Evolutionary conservation across 2,888 invertebrate species (phyloP).

Genomic region (Drosophila neutralis): DNA sequence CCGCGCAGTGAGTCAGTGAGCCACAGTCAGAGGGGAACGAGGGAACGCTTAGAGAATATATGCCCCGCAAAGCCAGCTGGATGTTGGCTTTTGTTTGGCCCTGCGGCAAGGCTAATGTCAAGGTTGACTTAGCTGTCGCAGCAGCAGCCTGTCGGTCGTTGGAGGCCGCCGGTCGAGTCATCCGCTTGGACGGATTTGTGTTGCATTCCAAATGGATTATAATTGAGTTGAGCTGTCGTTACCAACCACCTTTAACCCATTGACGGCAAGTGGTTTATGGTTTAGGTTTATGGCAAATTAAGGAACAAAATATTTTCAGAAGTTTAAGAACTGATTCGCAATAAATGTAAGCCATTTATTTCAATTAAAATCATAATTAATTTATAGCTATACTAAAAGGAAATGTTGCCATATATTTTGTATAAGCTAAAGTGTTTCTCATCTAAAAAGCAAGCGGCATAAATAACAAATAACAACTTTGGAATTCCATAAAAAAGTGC

Average conservation of each 20-base stretch:
- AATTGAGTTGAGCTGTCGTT: slow-evolving; percentile 55
- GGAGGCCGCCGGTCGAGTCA: slow-evolving; percentile 47
- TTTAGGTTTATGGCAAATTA: background rate
- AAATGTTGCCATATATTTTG: background rate
- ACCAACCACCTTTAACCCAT: slow-evolving; percentile 41
- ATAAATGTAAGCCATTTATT: background rate
- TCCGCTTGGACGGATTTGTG: slow-evolving; percentile 46
- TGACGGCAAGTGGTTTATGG: background rate
- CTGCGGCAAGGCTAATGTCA: slow-evolving; percentile 72
- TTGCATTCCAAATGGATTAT: slow-evolving; percentile 69
- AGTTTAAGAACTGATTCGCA: background rate
- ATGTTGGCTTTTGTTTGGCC: slow-evolving; percentile 52
- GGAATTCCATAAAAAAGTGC: background rate
- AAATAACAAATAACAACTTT: background rate
- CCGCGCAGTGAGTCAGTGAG: slow-evolving; percentile 48
- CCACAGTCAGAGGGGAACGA: slow-evolving; percentile 18
- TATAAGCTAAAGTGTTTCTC: background rate
- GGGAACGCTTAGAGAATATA: slow-evolving; percentile 33
- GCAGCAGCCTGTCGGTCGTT: slow-evolving; percentile 20
- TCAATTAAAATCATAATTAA: background rate
- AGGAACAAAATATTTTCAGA: too few species aligned
- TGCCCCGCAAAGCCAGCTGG: slow-evolving; percentile 7
- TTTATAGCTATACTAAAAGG: background rate
- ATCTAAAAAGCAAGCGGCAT: background rate
- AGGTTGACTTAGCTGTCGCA: slow-evolving; percentile 64